These are phyloP conservation scores for Pseudorhombus dupliciocellatus DNA, from an alignment of 2,113 vertebrate genomes.

Conservation along the genomic window DNA sequence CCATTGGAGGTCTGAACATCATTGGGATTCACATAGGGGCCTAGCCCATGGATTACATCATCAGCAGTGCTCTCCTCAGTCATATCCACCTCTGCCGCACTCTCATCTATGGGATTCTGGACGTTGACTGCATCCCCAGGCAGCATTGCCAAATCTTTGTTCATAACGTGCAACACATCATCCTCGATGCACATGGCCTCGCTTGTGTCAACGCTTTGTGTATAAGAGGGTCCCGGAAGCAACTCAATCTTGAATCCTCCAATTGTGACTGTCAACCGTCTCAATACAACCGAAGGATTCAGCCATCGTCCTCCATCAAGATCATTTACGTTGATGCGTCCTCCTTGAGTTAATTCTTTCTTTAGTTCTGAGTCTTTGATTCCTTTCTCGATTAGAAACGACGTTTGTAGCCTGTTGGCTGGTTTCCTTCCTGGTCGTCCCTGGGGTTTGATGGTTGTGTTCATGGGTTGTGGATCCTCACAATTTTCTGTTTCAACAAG, in stretches of 20 bases:
- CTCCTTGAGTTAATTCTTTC: constrained; percentile 73
- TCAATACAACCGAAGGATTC: constrained; percentile 78
- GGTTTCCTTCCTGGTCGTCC: constrained; percentile 79
- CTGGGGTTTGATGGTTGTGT: constrained; percentile 65
- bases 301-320: constrained; percentile 70
- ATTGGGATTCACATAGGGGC: constrained; percentile 79
- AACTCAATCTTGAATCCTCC: constrained; percentile 83
- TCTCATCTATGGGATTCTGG: constrained; percentile 65
- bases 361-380: constrained; percentile 71
- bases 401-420: constrained; percentile 70
- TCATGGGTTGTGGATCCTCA: constrained; percentile 49
- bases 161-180: constrained; percentile 45
- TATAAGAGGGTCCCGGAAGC: constrained; percentile 80
- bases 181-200: constrained; percentile 55
- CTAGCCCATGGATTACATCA: constrained; percentile 66
- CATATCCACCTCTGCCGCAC: constrained; percentile 54
- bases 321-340: constrained; percentile 69
- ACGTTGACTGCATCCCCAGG: constrained; percentile 45
- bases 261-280: constrained; percentile 80
- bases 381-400: constrained; percentile 74
- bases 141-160: constrained; percentile 49
- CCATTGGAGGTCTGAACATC: constrained; percentile 80
- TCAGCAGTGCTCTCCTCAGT: constrained; percentile 54
- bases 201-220: constrained; percentile 29
- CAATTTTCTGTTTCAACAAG: constrained; percentile 75